Evolutionary conservation across 2,888 invertebrate genomes (phyloP).

Genomic region (Drosophila austrosaltans): DNA sequence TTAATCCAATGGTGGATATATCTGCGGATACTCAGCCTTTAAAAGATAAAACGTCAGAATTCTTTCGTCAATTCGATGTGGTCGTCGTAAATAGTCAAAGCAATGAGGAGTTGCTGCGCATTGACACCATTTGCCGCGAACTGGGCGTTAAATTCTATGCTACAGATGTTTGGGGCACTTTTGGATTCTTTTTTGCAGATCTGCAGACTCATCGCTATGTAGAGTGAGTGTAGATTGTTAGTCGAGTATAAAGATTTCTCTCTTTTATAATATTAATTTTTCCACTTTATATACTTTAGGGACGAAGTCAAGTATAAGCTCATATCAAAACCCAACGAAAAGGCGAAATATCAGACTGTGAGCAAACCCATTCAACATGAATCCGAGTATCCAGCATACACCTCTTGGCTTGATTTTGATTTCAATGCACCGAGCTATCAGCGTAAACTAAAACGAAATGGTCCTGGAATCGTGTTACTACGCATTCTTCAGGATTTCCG

Average conservation of each 20-base stretch:
- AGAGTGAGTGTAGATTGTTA: constrained; percentile 85
- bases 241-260: too few relatives aligned
- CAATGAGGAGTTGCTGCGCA: constrained; percentile 88
- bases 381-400: constrained; percentile 87
- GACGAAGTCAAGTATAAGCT: constrained; percentile 84
- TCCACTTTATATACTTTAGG: constrained; percentile 81
- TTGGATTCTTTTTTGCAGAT: constrained; percentile 96
- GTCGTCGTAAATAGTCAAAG: constrained; percentile 91
- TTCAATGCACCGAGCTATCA: constrained; percentile 86
- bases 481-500: constrained; percentile 90
- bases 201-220: constrained; percentile 92
- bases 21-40: constrained; percentile 87
- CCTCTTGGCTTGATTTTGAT: constrained; percentile 88
- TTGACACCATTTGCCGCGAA: constrained; percentile 90
- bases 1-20: constrained; percentile 97
- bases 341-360: constrained; percentile 85
- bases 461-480: constrained; percentile 89
- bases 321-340: constrained; percentile 85
- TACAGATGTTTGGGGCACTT: constrained; percentile 96
- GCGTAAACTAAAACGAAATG: constrained; percentile 87
- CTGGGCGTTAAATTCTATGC: constrained; percentile 92
- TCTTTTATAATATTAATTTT: neutral
- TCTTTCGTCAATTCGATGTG: constrained; percentile 91
- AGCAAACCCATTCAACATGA: constrained; percentile 87
- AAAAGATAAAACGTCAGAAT: constrained; percentile 88